Conservation (phyloP, 2,797 vertebrate species). For the Gymnopithys bicolor region DNA sequence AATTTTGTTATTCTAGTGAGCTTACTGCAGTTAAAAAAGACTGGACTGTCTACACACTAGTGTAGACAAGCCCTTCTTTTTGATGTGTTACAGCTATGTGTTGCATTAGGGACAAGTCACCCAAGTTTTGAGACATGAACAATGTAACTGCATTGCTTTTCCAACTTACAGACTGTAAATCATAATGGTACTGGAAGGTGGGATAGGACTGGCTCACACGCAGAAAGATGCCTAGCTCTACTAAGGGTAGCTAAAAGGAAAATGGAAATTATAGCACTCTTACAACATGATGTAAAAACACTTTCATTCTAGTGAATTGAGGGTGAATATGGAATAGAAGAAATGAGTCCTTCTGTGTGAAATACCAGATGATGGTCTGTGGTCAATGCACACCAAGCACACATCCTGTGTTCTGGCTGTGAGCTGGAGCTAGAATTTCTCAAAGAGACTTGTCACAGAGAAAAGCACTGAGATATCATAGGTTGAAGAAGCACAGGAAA, state of each 20-base stretch:
- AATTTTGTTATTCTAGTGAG: neutral
- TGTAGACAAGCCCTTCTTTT: neutral
- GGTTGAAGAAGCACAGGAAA: neutral
- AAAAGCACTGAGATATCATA: neutral
- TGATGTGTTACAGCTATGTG: neutral
- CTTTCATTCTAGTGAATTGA: rapidly evolving
- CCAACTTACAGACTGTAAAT: neutral
- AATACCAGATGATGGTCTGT: rapidly evolving
- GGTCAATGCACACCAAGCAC: neutral
- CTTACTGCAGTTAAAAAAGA: neutral
- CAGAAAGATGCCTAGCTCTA: neutral
- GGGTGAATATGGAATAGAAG: neutral
- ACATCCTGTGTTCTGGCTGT: neutral
- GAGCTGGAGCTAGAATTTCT: neutral
- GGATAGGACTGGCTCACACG: too few species aligned
- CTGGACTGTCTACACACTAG: too few species aligned
- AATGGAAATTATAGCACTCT: neutral
- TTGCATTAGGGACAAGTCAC: neutral
- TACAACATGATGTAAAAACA: neutral
- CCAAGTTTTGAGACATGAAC: neutral
- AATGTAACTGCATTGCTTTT: neutral
- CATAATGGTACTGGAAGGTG: neutral
- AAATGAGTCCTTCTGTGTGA: neutral
- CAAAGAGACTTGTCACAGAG: neutral
- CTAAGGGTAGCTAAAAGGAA: neutral